Percentiles rank a stretch among this genome's conserved stretches.
Conservation (phyloP, 2,888 invertebrate genomes). For the Drosophila algonquin region DNA sequence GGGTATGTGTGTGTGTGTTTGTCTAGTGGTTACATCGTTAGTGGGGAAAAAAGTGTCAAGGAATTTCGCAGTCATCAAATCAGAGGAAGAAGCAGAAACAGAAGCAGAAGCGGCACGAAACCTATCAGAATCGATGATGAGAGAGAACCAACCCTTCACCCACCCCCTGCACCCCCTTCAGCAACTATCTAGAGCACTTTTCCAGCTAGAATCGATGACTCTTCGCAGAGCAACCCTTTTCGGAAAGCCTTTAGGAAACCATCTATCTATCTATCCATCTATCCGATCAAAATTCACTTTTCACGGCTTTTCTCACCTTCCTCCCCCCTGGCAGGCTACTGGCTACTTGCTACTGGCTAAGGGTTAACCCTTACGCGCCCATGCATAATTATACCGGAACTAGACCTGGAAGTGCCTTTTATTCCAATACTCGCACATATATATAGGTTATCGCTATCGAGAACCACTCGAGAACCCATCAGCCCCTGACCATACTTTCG, state of each 20-base stretch:
- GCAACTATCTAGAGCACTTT: background rate
- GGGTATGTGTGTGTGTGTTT: background rate
- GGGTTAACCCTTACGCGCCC: conserved; percentile 54
- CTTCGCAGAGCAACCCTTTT: conserved; percentile 1
- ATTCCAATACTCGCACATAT: conserved; percentile 20
- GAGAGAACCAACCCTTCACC: background rate
- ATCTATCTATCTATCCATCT: background rate
- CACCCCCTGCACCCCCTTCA: background rate
- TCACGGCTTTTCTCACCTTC: conserved; percentile 32
- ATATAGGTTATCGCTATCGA: conserved; percentile 36
- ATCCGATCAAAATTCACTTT: conserved; percentile 19
- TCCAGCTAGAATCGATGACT: background rate
- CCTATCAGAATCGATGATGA: conserved; percentile 32
- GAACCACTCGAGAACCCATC: conserved; percentile 51
- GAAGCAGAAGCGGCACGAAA: conserved; percentile 19
- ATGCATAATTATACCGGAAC: conserved; percentile 69
- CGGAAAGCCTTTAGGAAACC: background rate
- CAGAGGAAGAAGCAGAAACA: conserved; percentile 21
- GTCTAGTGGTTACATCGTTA: conserved; percentile 40
- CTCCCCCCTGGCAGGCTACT: conserved; percentile 24
- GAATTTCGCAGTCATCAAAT: conserved; percentile 37
- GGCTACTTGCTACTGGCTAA: conserved; percentile 5
- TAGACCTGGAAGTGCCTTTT: conserved; percentile 17
- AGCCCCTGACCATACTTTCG: conserved; percentile 67
- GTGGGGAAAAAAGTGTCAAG: conserved; percentile 43